Evolutionary conservation across 2,888 invertebrate genomes (phyloP).

Genomic region (Philereme transversata): DNA sequence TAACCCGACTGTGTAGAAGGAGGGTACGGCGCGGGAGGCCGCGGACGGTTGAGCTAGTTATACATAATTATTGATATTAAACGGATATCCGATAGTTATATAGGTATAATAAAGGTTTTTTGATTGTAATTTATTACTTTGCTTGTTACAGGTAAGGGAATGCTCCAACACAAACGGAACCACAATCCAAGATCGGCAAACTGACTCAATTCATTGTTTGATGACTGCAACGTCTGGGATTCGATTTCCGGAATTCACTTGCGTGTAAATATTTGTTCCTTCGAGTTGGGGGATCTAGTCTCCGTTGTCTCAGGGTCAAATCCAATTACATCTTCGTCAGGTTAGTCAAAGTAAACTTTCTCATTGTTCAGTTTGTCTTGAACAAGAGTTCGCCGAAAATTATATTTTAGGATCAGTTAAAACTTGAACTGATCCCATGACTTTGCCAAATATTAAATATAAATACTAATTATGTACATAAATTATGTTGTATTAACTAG

Average conservation of each 20-base stretch:
- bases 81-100: too few species aligned
- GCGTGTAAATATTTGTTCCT: constrained; percentile 25
- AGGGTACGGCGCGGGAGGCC: too few species aligned
- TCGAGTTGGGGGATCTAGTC: constrained; percentile 8
- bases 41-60: too few species aligned
- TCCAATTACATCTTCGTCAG: constrained; percentile 14
- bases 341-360: background rate
- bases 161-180: background rate
- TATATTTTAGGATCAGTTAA: too few species aligned
- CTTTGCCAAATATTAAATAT: too few species aligned
- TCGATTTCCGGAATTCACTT: constrained; percentile 18
- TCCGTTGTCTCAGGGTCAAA: constrained; percentile 20
- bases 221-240: constrained; percentile 26
- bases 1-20: too few species aligned
- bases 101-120: too few species aligned
- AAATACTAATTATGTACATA: too few species aligned
- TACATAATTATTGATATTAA: too few species aligned
- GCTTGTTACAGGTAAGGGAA: constrained; percentile 28
- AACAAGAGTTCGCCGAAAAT: background rate
- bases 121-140: background rate
- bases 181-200: constrained; percentile 1
- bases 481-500: too few species aligned
- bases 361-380: background rate
- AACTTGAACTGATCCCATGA: too few species aligned
- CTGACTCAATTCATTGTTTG: constrained; percentile 20